Base-by-base conservation (phyloP, 2,113 vertebrate species). In the Dissostichus mawsoni region DNA sequence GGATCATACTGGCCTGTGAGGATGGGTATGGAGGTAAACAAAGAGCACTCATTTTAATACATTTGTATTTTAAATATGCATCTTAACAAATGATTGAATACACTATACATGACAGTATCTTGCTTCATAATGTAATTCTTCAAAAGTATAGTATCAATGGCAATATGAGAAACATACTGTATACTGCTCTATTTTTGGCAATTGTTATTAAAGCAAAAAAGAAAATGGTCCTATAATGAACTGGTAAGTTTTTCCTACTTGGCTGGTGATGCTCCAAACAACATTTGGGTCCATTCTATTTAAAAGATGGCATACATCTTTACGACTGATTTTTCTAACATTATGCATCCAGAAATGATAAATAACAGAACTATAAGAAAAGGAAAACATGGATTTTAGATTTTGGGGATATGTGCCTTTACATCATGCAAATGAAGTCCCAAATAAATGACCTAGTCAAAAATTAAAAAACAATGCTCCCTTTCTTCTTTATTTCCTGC, bases 1-100 rank as follows among this genome's bases (percentile, higher is more conserved):
- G 97, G 96, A 90, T 97, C 75, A 90, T 97, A 73, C 75, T 96
- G 11, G 94, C 95, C 0, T 96, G 96, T 81, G 95, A 96, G 68
- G 96, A 96, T 73, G 96, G 96, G 57, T 95, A 94, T 2, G 96
- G 96, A 95, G 96, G 96, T 96, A 90, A 67, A 70, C 36, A 1
- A 58, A 70, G 11, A 13, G n/a, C 36, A 7, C 41, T 41, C 1
- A 18, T 74, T 3, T 11, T 9, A 8, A 55, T 45, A 17, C 47
- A 47, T 55, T 14, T 33, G 0, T 4, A 10, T 36, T 48, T 67
- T 23, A 13, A 51, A 61, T 16, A 45, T 47, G 7, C 2, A 7
- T 51, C 14, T 47, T 70, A 47, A 57, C 8, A 55, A 56, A 51
- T 68, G 48, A 53, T 69, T 20, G 67, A 55, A 33, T 5, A 44